Percentiles rank a stretch among this genome's conserved stretches.
Conservation (phyloP, 2,888 invertebrate genomes). For the Venusia cambrica region DNA sequence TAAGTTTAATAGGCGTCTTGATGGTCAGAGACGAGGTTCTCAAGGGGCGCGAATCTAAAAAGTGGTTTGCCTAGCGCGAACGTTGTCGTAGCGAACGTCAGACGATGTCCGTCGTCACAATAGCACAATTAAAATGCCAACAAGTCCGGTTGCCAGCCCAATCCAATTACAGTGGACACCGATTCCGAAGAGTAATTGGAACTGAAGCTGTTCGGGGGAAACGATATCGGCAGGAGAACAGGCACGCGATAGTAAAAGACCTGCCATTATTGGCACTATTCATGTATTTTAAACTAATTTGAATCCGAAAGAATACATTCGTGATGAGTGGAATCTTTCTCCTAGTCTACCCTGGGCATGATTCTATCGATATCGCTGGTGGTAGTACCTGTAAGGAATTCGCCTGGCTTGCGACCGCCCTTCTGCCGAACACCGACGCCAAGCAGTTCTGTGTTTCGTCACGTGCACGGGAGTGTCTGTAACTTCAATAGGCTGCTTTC, state of each 20-base stretch:
- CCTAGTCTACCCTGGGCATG: no score
- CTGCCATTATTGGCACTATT: slow-evolving; percentile 23
- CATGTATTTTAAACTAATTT: slow-evolving; percentile 3
- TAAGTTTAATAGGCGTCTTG: slow-evolving; percentile 20
- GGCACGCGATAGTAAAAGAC: slow-evolving; percentile 41
- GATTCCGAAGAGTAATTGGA: slow-evolving; percentile 80
- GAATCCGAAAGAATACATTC: no score
- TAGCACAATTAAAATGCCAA: slow-evolving; percentile 82
- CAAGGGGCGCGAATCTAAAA: slow-evolving; percentile 45
- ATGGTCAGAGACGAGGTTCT: slow-evolving; percentile 9
- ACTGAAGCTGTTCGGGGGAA: slow-evolving; percentile 62
- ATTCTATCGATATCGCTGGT: no score
- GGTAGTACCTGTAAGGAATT: no score
- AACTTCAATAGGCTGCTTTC: no score
- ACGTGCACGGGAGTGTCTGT: no score
- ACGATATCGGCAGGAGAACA: slow-evolving; percentile 55
- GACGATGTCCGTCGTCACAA: slow-evolving; percentile 74
- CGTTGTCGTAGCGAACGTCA: slow-evolving; percentile 55
- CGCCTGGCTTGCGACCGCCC: no score
- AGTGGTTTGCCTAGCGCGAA: slow-evolving; percentile 62
- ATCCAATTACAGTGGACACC: slow-evolving; percentile 80
- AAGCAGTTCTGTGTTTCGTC: no score
- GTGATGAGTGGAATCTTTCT: no score
- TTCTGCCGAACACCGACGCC: no score
- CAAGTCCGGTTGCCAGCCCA: slow-evolving; percentile 77